phyloP scores from a whole-genome alignment of 2,888 invertebrate genomes.

The Drosophila macrospina region DNA sequence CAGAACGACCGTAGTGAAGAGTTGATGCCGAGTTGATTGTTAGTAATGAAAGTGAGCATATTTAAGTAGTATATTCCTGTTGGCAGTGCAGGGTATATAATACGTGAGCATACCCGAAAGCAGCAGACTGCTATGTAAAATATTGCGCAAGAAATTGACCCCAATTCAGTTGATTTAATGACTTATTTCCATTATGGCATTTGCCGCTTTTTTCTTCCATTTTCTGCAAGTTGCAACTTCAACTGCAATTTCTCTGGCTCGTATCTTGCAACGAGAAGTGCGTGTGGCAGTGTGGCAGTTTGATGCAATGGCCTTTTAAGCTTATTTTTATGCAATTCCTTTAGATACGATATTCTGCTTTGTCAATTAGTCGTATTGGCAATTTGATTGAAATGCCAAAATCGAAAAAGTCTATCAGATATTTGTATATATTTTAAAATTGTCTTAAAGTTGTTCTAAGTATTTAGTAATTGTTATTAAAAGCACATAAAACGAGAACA shows the following conservation, averaged over 20 bases:
- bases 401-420: slow-evolving; percentile 23
- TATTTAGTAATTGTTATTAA: slow-evolving; percentile 30
- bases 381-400: slow-evolving; percentile 22
- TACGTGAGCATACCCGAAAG: neutral
- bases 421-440: slow-evolving; percentile 3
- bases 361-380: slow-evolving; percentile 35
- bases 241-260: neutral
- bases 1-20: too few species aligned
- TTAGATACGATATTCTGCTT: slow-evolving; percentile 4
- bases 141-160: slow-evolving; percentile 49
- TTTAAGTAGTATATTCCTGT: too few species aligned
- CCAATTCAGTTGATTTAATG: slow-evolving; percentile 53
- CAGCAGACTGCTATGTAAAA: slow-evolving; percentile 15
- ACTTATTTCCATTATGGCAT: slow-evolving; percentile 45
- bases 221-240: neutral
- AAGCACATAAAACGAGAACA: slow-evolving; percentile 43
- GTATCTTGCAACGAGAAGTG: neutral
- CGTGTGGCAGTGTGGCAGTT: neutral
- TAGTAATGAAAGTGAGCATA: too few species aligned
- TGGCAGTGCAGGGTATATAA: neutral
- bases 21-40: too few species aligned
- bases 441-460: slow-evolving; percentile 1
- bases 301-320: slow-evolving; percentile 8
- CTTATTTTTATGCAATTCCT: slow-evolving; percentile 12
- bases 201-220: slow-evolving; percentile 9